These are phyloP conservation scores for Heliconius ismenius DNA, from an alignment of 2,888 invertebrate genomes.

Conservation along the genomic window DNA sequence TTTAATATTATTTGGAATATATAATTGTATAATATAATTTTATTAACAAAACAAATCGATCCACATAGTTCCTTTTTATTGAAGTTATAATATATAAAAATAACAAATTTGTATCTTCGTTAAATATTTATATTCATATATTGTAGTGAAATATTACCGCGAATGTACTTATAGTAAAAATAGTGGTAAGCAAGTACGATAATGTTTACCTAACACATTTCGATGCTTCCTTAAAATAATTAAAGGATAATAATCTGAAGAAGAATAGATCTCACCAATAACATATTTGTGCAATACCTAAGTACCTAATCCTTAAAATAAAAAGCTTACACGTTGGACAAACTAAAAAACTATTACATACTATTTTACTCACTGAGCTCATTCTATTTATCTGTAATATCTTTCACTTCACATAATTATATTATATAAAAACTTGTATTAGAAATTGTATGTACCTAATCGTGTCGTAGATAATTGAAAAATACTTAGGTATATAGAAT, in stretches of 20 bases:
- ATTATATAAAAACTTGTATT: slow-evolving; percentile 4
- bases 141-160: slow-evolving; percentile 3
- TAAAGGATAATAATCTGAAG: neutral
- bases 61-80: slow-evolving; percentile 14
- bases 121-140: neutral
- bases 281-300: neutral
- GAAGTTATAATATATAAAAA: slow-evolving; percentile 2
- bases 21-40: neutral
- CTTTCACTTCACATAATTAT: slow-evolving; percentile 7
- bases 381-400: neutral
- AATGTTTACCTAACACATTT: neutral
- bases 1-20: slow-evolving; percentile 17
- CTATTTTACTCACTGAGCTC: neutral
- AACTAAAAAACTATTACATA: neutral
- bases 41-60: neutral
- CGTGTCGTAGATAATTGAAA: slow-evolving; percentile 46
- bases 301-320: neutral
- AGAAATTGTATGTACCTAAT: slow-evolving; percentile 21
- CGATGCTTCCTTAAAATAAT: neutral
- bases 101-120: neutral
- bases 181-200: neutral
- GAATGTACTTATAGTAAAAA: neutral
- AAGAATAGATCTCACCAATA: neutral
- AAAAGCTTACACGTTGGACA: neutral
- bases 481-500: slow-evolving; percentile 56